These are phyloP conservation scores for Parasteatoda tepidariorum DNA, from an alignment of 1,140 invertebrate species.

Conservation along the genomic window DNA sequence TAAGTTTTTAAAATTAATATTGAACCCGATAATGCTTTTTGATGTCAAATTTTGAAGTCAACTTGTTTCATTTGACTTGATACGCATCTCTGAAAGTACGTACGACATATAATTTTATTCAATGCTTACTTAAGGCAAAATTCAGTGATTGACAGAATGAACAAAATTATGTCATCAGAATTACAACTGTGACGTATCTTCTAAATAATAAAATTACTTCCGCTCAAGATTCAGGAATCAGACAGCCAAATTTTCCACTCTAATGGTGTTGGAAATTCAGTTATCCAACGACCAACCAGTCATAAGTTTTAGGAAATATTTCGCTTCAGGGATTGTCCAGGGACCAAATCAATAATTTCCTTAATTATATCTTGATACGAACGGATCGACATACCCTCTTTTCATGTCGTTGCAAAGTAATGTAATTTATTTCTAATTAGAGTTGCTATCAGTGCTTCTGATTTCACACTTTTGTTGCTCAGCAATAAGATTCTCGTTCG, in stretches of 20 bases:
- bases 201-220: constrained; percentile 51
- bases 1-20: no score
- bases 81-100: no score
- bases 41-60: no score
- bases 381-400: constrained; percentile 22
- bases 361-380: constrained; percentile 56
- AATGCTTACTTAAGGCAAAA: not conserved
- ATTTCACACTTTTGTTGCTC: not conserved
- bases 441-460: not conserved
- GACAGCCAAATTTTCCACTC: constrained; percentile 57
- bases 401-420: not conserved
- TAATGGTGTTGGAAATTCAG: constrained; percentile 58
- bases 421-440: constrained; percentile 37
- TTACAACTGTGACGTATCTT: constrained; percentile 23
- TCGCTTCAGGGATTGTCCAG: constrained; percentile 44
- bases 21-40: no score
- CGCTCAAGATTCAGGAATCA: constrained; percentile 38
- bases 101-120: constrained; percentile 27
- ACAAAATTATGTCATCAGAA: constrained; percentile 37
- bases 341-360: constrained; percentile 56
- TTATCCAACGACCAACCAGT: constrained; percentile 45
- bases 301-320: constrained; percentile 56
- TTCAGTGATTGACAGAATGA: constrained; percentile 36
- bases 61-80: no score
- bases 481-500: not conserved